Percentiles rank a stretch among this genome's conserved stretches.
These are phyloP conservation scores for Andricus quercusramuli DNA, from an alignment of 2,888 invertebrate species.

Conservation along the genomic window DNA sequence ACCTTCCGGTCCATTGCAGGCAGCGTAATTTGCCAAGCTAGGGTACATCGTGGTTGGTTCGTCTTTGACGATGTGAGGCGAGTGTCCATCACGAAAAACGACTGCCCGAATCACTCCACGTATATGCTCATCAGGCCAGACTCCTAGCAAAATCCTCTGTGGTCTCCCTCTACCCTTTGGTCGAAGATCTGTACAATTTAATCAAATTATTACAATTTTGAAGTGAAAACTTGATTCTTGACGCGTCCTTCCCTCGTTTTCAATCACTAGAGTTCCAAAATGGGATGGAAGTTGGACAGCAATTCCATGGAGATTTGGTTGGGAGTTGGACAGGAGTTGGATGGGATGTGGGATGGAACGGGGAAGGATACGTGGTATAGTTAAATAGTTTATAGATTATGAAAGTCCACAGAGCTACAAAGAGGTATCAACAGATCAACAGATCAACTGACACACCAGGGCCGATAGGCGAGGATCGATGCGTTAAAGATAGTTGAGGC, in stretches of 20 bases:
- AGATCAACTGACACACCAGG: too few relatives aligned
- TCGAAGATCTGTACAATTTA: constrained; percentile 84
- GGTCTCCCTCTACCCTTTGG: constrained; percentile 95
- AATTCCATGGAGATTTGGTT: too few relatives aligned
- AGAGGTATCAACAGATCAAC: too few relatives aligned
- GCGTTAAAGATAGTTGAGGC: too few relatives aligned
- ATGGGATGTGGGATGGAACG: too few relatives aligned
- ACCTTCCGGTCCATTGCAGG: constrained; percentile 81
- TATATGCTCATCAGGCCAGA: constrained; percentile 97
- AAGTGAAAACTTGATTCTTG: neutral
- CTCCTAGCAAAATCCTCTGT: constrained; percentile 93
- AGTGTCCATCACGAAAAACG: constrained; percentile 91
- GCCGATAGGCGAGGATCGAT: too few relatives aligned
- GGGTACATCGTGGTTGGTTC: constrained; percentile 76
- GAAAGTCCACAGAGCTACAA: too few relatives aligned
- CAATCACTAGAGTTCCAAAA: neutral
- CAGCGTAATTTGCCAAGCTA: constrained; percentile 77
- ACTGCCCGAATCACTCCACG: constrained; percentile 95
- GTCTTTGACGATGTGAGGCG: constrained; percentile 79
- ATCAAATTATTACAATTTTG: neutral
- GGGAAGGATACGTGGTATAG: too few relatives aligned
- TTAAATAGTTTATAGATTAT: too few relatives aligned
- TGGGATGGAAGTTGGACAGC: neutral
- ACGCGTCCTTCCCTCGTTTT: neutral
- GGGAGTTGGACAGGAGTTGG: too few relatives aligned